Evolutionary conservation across 2,888 invertebrate species (phyloP).

Genomic region (Morinoia aosen): DNA sequence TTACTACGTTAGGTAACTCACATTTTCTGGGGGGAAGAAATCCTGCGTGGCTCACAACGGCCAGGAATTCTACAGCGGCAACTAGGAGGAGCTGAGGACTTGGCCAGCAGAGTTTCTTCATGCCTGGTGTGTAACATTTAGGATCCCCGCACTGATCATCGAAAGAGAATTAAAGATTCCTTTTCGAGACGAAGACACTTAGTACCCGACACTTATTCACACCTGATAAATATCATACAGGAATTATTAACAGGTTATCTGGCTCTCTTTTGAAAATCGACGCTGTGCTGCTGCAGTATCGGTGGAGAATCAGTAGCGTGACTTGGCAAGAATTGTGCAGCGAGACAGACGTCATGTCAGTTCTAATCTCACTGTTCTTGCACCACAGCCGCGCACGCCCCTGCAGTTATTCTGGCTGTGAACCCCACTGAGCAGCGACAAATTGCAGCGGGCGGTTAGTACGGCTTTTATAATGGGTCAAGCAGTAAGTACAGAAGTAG

Average conservation of each 20-base stretch:
- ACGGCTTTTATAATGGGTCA: too few species aligned
- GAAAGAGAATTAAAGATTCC: not conserved
- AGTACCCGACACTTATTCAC: not conserved
- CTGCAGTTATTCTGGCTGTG: too few species aligned
- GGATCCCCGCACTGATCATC: not conserved
- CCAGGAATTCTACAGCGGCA: not conserved
- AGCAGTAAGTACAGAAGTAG: too few species aligned
- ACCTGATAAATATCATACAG: not conserved
- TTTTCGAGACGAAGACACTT: not conserved
- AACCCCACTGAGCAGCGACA: too few species aligned
- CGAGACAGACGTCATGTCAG: too few species aligned
- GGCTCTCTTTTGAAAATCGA: not conserved
- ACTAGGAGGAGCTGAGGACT: not conserved
- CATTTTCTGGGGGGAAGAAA: constrained; percentile 5
- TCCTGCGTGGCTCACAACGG: not conserved
- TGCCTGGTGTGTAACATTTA: constrained; percentile 43
- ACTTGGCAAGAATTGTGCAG: too few species aligned
- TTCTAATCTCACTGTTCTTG: too few species aligned
- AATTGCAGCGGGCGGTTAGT: too few species aligned
- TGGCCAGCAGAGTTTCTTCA: constrained; percentile 1
- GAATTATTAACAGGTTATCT: not conserved
- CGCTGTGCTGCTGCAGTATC: too few species aligned
- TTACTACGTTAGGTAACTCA: not conserved
- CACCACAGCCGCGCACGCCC: too few species aligned
- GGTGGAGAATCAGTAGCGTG: too few species aligned